phyloP scores from a whole-genome alignment of 2,888 invertebrate species.

The Troglohyphantes excavatus region DNA sequence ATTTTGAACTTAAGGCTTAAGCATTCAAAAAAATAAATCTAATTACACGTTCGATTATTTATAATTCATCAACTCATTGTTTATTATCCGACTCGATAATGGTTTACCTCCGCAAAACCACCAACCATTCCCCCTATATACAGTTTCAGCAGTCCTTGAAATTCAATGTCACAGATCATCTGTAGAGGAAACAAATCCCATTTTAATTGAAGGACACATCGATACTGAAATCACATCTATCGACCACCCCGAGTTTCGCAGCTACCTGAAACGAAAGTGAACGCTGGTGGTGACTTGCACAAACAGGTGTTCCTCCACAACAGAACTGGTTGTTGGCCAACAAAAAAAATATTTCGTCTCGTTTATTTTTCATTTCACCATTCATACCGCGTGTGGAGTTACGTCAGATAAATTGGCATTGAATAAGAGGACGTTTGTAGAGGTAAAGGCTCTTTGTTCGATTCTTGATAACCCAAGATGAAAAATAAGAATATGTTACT shows the following conservation, averaged over 20 bases:
- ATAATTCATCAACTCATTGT: too few relatives aligned
- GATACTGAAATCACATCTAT: not conserved
- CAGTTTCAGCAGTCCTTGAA: not conserved
- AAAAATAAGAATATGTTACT: too few relatives aligned
- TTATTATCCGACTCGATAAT: too few relatives aligned
- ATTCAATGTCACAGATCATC: slow-evolving; percentile 1
- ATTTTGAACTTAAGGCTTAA: too few relatives aligned
- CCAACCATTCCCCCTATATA: too few relatives aligned
- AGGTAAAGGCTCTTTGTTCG: too few relatives aligned
- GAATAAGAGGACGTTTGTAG: not conserved
- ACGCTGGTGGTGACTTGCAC: not conserved
- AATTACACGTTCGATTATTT: too few relatives aligned
- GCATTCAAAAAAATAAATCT: too few relatives aligned
- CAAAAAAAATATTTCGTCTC: not conserved
- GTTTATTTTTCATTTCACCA: not conserved
- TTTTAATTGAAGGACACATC: not conserved
- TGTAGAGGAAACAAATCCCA: not conserved
- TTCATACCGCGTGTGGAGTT: not conserved
- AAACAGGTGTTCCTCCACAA: not conserved
- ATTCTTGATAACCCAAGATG: too few relatives aligned
- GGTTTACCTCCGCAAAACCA: too few relatives aligned
- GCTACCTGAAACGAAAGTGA: not conserved
- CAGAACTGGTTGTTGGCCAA: not conserved
- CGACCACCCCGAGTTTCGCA: not conserved
- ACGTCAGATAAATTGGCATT: not conserved